These are phyloP conservation scores for Tragelaphus buxtoni DNA, from an alignment of 2,113 vertebrate species.

Conservation along the genomic window DNA sequence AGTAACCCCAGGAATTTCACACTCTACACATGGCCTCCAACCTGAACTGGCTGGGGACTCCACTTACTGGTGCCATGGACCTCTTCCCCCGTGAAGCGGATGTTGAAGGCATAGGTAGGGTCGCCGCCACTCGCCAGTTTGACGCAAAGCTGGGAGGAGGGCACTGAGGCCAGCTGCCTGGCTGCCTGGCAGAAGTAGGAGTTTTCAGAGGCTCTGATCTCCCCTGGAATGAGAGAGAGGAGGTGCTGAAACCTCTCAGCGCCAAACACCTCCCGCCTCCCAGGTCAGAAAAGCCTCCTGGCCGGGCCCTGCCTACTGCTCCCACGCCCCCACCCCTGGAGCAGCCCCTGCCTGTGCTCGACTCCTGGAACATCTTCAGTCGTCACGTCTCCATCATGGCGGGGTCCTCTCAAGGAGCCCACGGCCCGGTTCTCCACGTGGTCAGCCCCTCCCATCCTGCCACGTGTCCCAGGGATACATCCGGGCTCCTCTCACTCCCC, in stretches of 20 bases:
- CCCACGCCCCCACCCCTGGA: rapidly evolving
- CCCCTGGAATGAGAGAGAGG: slow-evolving; percentile 79
- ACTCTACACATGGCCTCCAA: background rate
- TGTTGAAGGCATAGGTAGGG: slow-evolving; percentile 97
- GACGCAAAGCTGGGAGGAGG: slow-evolving; percentile 96
- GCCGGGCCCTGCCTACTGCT: too few species aligned
- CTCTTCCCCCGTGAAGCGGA: slow-evolving; percentile 97
- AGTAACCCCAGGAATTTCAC: rapidly evolving
- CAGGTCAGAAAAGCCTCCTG: background rate
- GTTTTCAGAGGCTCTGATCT: slow-evolving; percentile 92
- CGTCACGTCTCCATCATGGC: rapidly evolving
- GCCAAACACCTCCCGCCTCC: too few species aligned
- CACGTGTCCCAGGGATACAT: background rate
- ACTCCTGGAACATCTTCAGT: background rate
- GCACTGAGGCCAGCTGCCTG: slow-evolving; percentile 91
- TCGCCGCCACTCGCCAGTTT: slow-evolving; percentile 96
- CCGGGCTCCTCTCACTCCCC: background rate
- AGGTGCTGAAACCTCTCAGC: rapidly evolving
- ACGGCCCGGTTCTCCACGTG: background rate
- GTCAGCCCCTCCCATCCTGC: background rate
- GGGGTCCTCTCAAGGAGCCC: background rate
- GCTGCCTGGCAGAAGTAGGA: slow-evolving; percentile 98
- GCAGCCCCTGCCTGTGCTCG: background rate
- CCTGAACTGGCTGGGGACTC: rapidly evolving
- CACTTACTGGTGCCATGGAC: slow-evolving; percentile 97